Evolutionary conservation across 2,888 invertebrate genomes (phyloP).

Genomic region (Heliothis peltigera): DNA sequence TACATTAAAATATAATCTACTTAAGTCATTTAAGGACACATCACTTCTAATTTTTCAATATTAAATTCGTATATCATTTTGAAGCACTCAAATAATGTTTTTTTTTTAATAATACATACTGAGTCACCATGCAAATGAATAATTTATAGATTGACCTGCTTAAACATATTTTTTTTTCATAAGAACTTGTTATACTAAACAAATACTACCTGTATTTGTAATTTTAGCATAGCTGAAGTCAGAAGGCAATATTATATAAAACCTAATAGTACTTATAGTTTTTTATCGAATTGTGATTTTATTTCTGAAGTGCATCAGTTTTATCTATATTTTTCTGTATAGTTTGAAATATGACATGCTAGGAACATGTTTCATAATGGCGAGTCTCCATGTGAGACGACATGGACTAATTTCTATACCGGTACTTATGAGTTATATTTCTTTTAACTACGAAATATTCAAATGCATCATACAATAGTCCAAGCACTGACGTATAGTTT

Average conservation of each 20-base stretch:
- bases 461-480: constrained; percentile 34
- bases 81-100: background rate
- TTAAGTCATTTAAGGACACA: background rate
- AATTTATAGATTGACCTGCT: background rate
- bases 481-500: background rate
- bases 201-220: background rate
- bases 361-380: constrained; percentile 14
- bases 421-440: constrained; percentile 39
- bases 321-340: background rate
- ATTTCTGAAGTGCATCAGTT: background rate
- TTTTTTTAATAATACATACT: background rate
- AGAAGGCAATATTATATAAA: background rate
- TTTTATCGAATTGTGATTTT: background rate
- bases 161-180: background rate
- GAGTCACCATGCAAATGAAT: background rate
- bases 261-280: too few species aligned
- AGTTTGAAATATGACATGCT: constrained; percentile 8
- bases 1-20: too few species aligned
- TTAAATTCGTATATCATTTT: constrained; percentile 1
- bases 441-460: constrained; percentile 37
- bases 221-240: background rate
- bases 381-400: constrained; percentile 29
- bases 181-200: background rate
- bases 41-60: background rate
- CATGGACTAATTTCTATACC: constrained; percentile 33